Evolutionary conservation across 2,113 vertebrate species (phyloP).

Genomic region (Pluvianellus socialis): DNA sequence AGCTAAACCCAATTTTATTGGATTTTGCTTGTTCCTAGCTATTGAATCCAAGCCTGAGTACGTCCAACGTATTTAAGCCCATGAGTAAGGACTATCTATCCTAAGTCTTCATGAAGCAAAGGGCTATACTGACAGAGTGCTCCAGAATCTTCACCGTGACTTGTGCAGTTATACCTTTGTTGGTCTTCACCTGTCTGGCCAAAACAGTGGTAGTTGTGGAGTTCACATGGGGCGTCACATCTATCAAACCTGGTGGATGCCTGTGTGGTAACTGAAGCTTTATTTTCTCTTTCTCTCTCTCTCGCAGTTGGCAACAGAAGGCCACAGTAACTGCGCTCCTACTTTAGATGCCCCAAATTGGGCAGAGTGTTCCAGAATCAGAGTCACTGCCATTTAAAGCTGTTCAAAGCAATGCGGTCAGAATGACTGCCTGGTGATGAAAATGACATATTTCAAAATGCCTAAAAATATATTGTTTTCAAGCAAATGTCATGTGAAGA

Average conservation of each 20-base stretch:
- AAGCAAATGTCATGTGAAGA: background rate
- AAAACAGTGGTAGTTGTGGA: background rate
- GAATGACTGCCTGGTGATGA: background rate
- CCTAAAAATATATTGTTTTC: background rate
- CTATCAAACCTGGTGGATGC: background rate
- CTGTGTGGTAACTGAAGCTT: background rate
- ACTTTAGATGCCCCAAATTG: background rate
- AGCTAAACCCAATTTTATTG: background rate
- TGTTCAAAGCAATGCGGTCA: background rate
- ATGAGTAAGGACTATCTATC: background rate
- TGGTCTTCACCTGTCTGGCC: background rate
- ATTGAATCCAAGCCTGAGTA: background rate
- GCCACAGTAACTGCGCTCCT: background rate
- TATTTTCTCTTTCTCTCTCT: background rate
- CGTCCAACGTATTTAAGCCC: background rate
- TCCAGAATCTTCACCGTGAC: background rate
- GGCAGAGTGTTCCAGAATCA: background rate
- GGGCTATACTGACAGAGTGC: fast-evolving
- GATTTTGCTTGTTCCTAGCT: background rate
- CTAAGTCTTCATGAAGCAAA: background rate
- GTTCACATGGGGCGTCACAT: background rate
- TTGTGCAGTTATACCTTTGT: background rate
- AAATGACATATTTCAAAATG: background rate
- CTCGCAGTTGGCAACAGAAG: background rate
- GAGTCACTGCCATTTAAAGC: background rate